phyloP scores from a whole-genome alignment of 2,797 vertebrate genomes.

The Gallirallus australis region DNA sequence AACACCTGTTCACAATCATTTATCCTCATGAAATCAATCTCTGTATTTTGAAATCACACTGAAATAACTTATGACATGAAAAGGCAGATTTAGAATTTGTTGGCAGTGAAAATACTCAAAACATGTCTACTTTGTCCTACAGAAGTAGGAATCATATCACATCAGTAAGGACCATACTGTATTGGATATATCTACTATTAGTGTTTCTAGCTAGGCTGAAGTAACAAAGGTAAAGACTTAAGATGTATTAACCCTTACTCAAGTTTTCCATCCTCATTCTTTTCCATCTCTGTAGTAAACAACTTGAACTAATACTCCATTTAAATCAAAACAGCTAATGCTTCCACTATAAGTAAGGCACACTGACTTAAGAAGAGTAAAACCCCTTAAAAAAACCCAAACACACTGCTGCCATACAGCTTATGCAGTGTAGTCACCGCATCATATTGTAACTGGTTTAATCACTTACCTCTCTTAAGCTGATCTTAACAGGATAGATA shows the following conservation, averaged over 20 bases:
- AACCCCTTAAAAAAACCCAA: neutral
- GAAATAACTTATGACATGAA: conserved; percentile 7
- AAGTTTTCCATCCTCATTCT: neutral
- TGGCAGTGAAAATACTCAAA: neutral
- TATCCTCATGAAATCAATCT: conserved; percentile 30
- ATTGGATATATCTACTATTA: neutral
- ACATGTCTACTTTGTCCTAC: neutral
- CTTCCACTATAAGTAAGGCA: neutral
- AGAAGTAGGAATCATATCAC: neutral
- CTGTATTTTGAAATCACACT: conserved; percentile 10
- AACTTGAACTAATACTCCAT: neutral
- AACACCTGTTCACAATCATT: conserved; percentile 37
- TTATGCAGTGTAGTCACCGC: neutral
- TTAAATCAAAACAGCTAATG: neutral
- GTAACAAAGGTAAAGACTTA: neutral
- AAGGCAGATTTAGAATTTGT: neutral
- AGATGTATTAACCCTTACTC: neutral
- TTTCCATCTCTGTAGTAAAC: neutral
- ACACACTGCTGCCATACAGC: neutral
- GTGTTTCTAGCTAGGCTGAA: neutral
- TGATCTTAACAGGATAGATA: conserved; percentile 93
- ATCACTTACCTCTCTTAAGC: conserved; percentile 91
- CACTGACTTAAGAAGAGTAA: neutral
- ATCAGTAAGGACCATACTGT: neutral
- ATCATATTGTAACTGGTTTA: neutral